Base-by-base conservation (phyloP, 2,113 vertebrate species). In the Grantiella picta region DNA sequence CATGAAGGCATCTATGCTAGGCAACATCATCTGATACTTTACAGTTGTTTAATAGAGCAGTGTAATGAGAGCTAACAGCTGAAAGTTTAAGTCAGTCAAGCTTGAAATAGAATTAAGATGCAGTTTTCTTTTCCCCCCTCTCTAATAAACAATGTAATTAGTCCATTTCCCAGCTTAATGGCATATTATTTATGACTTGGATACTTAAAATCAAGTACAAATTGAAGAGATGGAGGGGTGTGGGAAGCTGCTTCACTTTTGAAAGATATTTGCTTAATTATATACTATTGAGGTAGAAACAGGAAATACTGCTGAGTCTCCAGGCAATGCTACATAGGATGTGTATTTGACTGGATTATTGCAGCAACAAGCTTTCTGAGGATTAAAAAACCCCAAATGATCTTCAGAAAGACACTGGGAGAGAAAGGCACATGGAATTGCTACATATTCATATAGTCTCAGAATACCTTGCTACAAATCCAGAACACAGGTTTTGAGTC, bases 121-220 rank as follows among this genome's bases (percentile, higher is more conserved):
- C 40, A 75, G 31, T 71, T 86, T 72, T 52, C 29, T 76, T 47
- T 31, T 25, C 12, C 3, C 7, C n/a, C 8, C 24, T 3, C 28
- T 4, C 35, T 16, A 80, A 86, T 60, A 40, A 81, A 70, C 10
- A 35, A 49, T 20, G 4, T 57, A 77, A 92, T 75, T 78, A 86
- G 44, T 44, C 31, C 31, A 59, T 60, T 96, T 90, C 31, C n/a
- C 69, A 90, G 12, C 15, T 56, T 84, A 92, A 47, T 40, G 22
- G 40, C 60, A 81, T 82, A 89, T 79, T 94, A 63, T 92, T 95
- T 86, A 84, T 57, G n/a, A 92, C 49, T 71, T 68, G 60, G 28
- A 89, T 28, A 83, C 44, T 73, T 90, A 57, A 85, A 91, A 85
- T 78, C 77, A 87, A 72, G 54, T 15, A 86, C 31, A 57, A 88